Evolutionary conservation across 2,797 vertebrate species (phyloP).

Genomic region (Babyrousa celebensis): DNA sequence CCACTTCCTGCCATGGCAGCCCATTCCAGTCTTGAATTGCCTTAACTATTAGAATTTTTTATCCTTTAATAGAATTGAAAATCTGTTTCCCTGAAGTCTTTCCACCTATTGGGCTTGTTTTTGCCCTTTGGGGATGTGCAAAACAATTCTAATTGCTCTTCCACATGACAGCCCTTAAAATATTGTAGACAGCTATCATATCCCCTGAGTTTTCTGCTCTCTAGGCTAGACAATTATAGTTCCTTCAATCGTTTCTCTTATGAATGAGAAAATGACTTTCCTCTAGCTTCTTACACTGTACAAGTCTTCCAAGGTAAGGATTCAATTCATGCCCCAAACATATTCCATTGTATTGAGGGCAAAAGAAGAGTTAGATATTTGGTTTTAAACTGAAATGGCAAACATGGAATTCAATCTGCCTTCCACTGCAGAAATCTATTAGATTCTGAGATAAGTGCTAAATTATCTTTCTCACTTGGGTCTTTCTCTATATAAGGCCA

Average conservation of each 20-base stretch:
- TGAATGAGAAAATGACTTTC: conserved; percentile 59
- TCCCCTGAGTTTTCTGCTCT: conserved; percentile 62
- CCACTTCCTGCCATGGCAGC: not conserved
- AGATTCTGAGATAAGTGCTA: conserved; percentile 46
- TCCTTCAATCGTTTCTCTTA: conserved; percentile 65
- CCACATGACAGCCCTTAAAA: conserved; percentile 75
- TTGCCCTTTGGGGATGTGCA: conserved; percentile 40
- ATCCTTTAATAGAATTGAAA: conserved; percentile 67
- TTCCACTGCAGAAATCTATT: conserved; percentile 23
- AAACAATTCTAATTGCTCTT: conserved; percentile 74
- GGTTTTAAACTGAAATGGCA: conserved; percentile 62
- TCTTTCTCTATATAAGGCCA: not conserved
- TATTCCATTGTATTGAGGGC: conserved; percentile 10
- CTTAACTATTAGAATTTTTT: conserved; percentile 62
- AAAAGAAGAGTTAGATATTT: conserved; percentile 62
- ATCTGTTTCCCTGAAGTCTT: conserved; percentile 62
- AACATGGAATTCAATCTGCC: conserved; percentile 22
- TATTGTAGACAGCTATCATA: conserved; percentile 73
- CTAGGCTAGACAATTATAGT: conserved; percentile 62
- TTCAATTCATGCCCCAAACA: not conserved
- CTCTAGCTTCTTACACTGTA: conserved; percentile 50
- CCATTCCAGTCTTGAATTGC: not conserved
- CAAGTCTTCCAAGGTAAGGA: conserved; percentile 59
- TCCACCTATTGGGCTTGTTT: conserved; percentile 63
- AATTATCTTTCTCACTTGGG: conserved; percentile 24